These are phyloP conservation scores for Sclerurus mexicanus DNA, from an alignment of 2,113 vertebrate genomes.

Conservation along the genomic window DNA sequence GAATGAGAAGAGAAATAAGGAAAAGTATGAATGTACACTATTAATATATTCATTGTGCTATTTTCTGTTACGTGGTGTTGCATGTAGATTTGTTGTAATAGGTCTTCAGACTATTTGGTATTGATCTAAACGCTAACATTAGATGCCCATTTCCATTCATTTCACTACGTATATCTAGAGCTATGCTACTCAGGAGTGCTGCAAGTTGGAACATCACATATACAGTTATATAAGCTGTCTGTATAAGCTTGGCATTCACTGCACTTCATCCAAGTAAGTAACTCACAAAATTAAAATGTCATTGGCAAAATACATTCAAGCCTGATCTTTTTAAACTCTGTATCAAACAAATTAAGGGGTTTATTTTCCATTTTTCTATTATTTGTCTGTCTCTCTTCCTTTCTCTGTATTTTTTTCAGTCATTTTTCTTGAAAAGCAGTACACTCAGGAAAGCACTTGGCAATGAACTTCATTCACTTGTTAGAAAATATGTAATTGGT, in stretches of 20 bases:
- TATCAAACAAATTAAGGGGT: not conserved
- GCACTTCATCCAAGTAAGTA: not conserved
- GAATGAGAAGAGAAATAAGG: not conserved
- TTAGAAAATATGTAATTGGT: not conserved
- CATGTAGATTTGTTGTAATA: not conserved
- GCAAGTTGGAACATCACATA: not conserved
- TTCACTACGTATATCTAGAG: not conserved
- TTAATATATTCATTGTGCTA: not conserved
- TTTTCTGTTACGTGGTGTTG: not conserved
- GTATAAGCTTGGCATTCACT: not conserved
- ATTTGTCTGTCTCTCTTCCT: not conserved
- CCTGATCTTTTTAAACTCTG: not conserved
- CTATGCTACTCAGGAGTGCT: not conserved
- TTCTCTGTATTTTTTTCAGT: not conserved
- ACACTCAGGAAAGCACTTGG: not conserved
- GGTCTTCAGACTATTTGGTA: not conserved
- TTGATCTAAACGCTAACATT: not conserved
- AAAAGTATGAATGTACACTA: not conserved
- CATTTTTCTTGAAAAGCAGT: not conserved
- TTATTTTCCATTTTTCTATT: not conserved
- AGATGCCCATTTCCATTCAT: not conserved
- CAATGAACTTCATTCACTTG: not conserved
- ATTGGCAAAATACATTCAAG: not conserved
- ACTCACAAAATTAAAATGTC: conserved; percentile 7
- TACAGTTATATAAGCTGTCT: conserved; percentile 26